A percentile compares a stretch with the other conserved stretches of the same genome.
Evolutionary conservation across 2,888 invertebrate genomes (phyloP).

Genomic region (Thysanoteuthis rhombus): DNA sequence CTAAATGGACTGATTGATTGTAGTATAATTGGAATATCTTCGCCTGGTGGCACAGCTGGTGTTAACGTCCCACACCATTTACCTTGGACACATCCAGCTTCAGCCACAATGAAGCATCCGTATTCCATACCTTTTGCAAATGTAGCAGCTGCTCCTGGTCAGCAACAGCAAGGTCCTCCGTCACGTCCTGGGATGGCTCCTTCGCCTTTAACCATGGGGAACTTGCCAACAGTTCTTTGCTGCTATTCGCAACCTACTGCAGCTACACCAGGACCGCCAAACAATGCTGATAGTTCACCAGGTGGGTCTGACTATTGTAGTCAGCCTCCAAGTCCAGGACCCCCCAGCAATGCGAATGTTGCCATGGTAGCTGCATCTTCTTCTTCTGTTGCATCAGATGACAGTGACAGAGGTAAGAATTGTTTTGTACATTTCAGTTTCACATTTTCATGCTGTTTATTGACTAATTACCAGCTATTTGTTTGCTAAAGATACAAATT

Average conservation of each 20-base stretch:
- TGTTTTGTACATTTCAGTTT: neutral
- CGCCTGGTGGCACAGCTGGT: neutral
- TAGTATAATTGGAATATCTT: neutral
- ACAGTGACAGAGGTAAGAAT: conserved; percentile 47
- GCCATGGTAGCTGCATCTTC: conserved; percentile 28
- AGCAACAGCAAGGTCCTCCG: conserved; percentile 19
- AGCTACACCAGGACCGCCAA: neutral
- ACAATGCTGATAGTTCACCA: conserved; percentile 42
- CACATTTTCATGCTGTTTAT: neutral
- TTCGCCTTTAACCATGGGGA: neutral
- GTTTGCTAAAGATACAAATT: neutral
- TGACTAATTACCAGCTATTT: neutral
- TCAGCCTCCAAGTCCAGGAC: conserved; percentile 50
- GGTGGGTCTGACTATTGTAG: conserved; percentile 52
- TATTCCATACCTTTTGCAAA: neutral
- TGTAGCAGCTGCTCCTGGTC: neutral
- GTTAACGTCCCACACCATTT: neutral
- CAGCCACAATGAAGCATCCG: neutral
- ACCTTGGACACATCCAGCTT: neutral
- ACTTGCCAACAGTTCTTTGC: conserved; percentile 26
- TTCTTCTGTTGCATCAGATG: conserved; percentile 43
- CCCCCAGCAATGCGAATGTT: conserved; percentile 30
- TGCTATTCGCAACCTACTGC: neutral
- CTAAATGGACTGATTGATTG: conserved; percentile 24
- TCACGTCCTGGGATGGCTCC: conserved; percentile 24